Percentiles rank a stretch among this genome's conserved stretches.
These are phyloP conservation scores for Coenobita brevimanus DNA, from an alignment of 1,140 invertebrate species.

Conservation along the genomic window DNA sequence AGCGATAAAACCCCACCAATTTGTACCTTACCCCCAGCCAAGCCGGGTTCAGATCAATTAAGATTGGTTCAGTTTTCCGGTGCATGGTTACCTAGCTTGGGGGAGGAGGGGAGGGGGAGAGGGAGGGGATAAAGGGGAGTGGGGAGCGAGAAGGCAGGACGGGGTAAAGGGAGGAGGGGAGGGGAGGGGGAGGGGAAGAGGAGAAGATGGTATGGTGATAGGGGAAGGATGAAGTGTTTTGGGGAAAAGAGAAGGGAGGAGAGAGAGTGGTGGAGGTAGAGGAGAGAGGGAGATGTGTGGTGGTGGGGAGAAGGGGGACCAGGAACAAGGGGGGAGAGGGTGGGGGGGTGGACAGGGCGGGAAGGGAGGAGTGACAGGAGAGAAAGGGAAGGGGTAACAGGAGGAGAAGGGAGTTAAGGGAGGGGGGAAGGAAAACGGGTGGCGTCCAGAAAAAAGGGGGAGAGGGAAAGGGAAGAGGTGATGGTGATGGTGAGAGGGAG, in stretches of 20 bases:
- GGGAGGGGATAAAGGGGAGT: neutral
- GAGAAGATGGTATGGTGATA: neutral
- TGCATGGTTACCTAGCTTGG: neutral
- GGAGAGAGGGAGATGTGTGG: neutral
- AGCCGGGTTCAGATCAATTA: too few species aligned
- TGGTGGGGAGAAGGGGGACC: too few species aligned
- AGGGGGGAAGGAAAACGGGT: too few species aligned
- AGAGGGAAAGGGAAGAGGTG: neutral
- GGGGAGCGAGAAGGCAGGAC: too few species aligned
- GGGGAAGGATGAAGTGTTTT: neutral
- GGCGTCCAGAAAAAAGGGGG: too few species aligned
- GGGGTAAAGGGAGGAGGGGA: too few species aligned
- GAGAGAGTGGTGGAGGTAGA: neutral
- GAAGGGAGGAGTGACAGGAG: too few species aligned
- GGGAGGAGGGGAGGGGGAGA: neutral
- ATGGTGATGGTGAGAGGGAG: neutral
- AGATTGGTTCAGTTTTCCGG: too few species aligned
- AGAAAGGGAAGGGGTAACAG: neutral
- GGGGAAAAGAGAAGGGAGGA: neutral
- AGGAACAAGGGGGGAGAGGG: too few species aligned
- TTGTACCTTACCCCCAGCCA: neutral
- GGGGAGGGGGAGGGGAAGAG: neutral
- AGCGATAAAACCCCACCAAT: neutral
- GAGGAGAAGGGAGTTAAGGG: neutral
- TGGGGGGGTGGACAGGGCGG: too few species aligned